These are phyloP conservation scores for Yasuhikotakia modesta DNA, from an alignment of 2,797 vertebrate genomes.

Conservation along the genomic window DNA sequence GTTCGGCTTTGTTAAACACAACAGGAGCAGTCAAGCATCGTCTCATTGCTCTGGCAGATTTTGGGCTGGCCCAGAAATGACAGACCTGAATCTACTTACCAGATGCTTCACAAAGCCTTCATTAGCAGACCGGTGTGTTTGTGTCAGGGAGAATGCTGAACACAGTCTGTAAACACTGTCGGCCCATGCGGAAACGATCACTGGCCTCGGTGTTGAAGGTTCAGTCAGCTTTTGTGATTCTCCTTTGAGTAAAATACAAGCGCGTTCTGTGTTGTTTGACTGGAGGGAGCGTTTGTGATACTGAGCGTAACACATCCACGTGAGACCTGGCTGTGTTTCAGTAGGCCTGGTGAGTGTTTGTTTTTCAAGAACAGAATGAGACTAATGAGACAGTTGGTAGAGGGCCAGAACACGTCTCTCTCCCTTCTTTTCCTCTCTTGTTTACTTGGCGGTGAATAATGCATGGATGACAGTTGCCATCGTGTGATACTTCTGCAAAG, in stretches of 20 bases:
- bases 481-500: constrained; percentile 49
- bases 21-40: constrained; percentile 23
- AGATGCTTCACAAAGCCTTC: constrained; percentile 27
- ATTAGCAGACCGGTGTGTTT: constrained; percentile 16
- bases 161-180: neutral
- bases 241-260: neutral
- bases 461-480: constrained; percentile 73
- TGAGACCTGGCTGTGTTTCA: constrained; percentile 70
- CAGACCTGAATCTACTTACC: constrained; percentile 35
- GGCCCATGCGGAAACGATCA: neutral
- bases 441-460: constrained; percentile 78
- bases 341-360: constrained; percentile 71
- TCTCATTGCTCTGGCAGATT: constrained; percentile 24
- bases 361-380: constrained; percentile 79
- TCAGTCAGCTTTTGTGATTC: neutral
- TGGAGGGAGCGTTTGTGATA: no score
- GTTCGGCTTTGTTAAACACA: constrained; percentile 12
- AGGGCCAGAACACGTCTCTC: constrained; percentile 67
- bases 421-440: constrained; percentile 73
- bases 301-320: constrained; percentile 65
- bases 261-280: constrained; percentile 6
- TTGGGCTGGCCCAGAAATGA: constrained; percentile 9
- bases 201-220: neutral
- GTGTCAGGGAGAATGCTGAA: neutral
- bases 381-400: constrained; percentile 81